A percentile compares a stretch with the other conserved stretches of the same genome.
Conservation (phyloP, 2,113 vertebrate genomes). For the Pheucticus melanocephalus region DNA sequence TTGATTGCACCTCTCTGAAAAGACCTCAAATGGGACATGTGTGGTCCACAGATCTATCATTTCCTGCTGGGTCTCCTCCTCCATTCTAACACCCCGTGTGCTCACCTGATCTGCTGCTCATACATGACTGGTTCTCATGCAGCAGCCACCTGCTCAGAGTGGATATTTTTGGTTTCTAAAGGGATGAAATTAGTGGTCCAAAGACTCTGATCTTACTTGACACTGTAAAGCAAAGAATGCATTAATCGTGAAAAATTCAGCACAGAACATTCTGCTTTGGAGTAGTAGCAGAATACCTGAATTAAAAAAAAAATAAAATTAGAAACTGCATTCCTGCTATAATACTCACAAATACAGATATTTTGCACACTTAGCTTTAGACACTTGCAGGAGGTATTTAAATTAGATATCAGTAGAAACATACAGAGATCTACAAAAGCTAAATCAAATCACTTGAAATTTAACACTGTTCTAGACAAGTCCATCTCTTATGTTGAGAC, state of each 20-base stretch:
- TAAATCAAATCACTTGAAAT: neutral
- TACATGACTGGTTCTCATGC: fast-evolving
- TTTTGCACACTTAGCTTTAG: neutral
- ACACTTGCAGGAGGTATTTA: neutral
- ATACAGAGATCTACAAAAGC: neutral
- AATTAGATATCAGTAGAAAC: neutral
- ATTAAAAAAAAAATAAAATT: neutral
- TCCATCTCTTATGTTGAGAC: neutral
- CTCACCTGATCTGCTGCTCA: neutral
- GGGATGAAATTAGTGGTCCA: neutral
- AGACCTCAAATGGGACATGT: neutral
- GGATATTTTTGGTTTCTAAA: neutral
- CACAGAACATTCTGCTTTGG: neutral
- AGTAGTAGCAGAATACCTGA: neutral
- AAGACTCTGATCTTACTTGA: neutral
- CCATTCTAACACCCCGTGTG: neutral
- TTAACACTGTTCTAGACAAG: neutral
- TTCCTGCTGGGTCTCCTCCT: neutral
- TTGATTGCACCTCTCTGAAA: neutral
- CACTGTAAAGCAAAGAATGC: neutral
- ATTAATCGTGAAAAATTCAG: neutral
- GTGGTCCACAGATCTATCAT: neutral
- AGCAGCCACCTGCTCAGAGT: neutral
- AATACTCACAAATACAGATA: neutral
- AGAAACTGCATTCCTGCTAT: neutral